Evolutionary conservation across 1,140 invertebrate genomes (phyloP), one percentile per base, ranked within the genome.

Genomic region (Hyles vespertilio): DNA sequence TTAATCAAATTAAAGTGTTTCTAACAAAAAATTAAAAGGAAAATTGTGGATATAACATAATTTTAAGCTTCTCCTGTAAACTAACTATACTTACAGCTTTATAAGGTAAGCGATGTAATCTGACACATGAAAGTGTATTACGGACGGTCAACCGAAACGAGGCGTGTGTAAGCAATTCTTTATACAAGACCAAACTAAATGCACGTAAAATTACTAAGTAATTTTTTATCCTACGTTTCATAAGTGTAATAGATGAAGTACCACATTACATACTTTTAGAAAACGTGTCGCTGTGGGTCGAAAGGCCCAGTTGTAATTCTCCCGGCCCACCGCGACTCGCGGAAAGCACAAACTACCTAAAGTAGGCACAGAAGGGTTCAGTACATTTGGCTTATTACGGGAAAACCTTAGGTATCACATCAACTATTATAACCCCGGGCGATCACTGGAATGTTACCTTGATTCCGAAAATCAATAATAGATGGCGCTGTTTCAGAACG

Each of bases 331-430:
- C 40, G 51, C 36, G 49, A 34, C 48, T 5, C 40, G 9, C 10
- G 9, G 9, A 58, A 78, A 84, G 81, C 81, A 66, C 79, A 74
- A 69, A 70, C 82, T 86, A 88, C 75, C 70, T 84, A 84, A 62
- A 86, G 74, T 78, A 88, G 85, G 85, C 85, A 88, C 85, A 84
- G 81, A 82, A 83, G 85, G 85, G 78, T 86, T 88, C 85, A 88
- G 83, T 88, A 88, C 83, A 78, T 86, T 86, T 85, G 85, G 81
- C 79, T 88, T 84, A 79, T 69, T 77, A 79, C 57, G 80, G 83
- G 79, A 84, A 79, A 65, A 76, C 72, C 77, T 82, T 80, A 84
- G 64, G 68, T 77, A 88, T 85, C 82, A 87, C 82, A 84, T 80
- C 74, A 66, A 87, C 74, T 79, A 84, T 75, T 46, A 70, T 63